Percentiles rank a stretch among this genome's conserved stretches.
phyloP scores from a whole-genome alignment of 2,797 vertebrate genomes.

The Centropyge bicolor region DNA sequence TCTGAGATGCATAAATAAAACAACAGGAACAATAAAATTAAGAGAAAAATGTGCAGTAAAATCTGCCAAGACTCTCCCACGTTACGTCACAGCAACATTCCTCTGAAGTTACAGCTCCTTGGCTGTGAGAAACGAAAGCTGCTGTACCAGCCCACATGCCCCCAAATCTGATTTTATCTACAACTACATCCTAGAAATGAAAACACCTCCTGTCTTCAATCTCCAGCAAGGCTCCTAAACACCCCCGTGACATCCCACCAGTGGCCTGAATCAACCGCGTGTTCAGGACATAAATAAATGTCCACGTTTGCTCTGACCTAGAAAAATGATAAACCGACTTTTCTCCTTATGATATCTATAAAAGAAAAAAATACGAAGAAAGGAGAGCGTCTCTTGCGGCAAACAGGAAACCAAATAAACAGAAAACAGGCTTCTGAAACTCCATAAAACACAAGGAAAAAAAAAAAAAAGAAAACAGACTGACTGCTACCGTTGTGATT shows the following conservation, averaged over 20 bases:
- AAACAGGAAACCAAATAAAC: conserved; percentile 62
- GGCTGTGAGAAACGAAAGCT: neutral
- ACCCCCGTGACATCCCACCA: conserved; percentile 10
- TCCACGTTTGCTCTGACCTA: conserved; percentile 50
- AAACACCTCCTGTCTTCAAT: conserved; percentile 1
- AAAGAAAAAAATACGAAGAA: conserved; percentile 41
- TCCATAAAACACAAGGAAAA: conserved; percentile 36
- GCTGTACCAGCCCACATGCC: neutral
- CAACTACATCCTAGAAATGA: conserved; percentile 3
- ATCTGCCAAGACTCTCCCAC: conserved; percentile 5
- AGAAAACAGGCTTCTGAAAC: conserved; percentile 45
- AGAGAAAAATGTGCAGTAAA: neutral
- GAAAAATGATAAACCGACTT: conserved; percentile 46
- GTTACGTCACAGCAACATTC: neutral
- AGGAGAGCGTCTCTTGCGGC: conserved; percentile 34
- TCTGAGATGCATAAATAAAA: conserved; percentile 3
- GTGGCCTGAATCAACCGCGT: conserved; percentile 18
- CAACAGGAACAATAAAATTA: neutral
- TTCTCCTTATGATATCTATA: conserved; percentile 39
- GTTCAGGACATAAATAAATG: conserved; percentile 21
- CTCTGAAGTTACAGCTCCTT: neutral
- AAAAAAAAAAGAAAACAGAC: neutral
- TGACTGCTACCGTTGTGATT: conserved; percentile 64
- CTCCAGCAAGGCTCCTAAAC: conserved; percentile 19
- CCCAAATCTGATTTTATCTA: conserved; percentile 4